Evolutionary conservation across 1,140 invertebrate genomes (phyloP).

Genomic region (Drosophila bifasciata): DNA sequence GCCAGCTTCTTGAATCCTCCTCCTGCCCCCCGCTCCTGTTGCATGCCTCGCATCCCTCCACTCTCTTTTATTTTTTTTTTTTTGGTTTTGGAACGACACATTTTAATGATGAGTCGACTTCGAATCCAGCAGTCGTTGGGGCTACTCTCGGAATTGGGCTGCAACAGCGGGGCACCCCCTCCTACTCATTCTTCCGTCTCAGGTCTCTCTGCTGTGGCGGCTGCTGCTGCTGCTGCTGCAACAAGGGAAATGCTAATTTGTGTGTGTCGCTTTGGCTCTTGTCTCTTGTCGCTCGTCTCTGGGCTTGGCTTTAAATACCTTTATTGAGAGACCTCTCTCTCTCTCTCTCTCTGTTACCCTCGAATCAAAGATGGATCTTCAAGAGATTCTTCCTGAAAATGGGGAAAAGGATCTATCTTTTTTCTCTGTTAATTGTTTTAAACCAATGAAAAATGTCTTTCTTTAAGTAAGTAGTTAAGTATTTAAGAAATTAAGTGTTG

Average conservation of each 20-base stretch:
- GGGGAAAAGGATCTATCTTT: too few species aligned
- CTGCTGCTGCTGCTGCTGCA: conserved; percentile 45
- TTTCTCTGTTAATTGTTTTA: too few species aligned
- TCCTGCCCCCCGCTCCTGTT: background rate
- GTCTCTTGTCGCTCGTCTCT: conserved; percentile 20
- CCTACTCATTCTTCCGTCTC: too few species aligned
- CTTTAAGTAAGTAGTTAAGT: too few species aligned
- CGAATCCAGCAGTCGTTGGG: conserved; percentile 12
- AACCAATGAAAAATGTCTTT: too few species aligned
- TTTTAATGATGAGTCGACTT: conserved; percentile 78
- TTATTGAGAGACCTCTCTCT: background rate
- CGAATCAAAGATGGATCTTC: too few species aligned
- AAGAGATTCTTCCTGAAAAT: too few species aligned
- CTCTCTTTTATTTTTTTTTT: conserved; percentile 10
- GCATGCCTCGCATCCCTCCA: conserved; percentile 4
- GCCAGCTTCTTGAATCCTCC: too few species aligned
- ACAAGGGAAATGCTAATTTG: conserved; percentile 82
- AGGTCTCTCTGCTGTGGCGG: background rate
- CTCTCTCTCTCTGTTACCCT: too few species aligned
- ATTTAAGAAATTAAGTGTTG: too few species aligned
- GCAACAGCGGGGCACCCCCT: background rate
- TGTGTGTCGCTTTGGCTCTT: conserved; percentile 68
- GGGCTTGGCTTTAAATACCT: conserved; percentile 46
- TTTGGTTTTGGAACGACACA: conserved; percentile 70
- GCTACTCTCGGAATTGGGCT: conserved; percentile 60